These are phyloP conservation scores for Ciconia boyciana DNA, from an alignment of 2,113 vertebrate species.

Conservation along the genomic window DNA sequence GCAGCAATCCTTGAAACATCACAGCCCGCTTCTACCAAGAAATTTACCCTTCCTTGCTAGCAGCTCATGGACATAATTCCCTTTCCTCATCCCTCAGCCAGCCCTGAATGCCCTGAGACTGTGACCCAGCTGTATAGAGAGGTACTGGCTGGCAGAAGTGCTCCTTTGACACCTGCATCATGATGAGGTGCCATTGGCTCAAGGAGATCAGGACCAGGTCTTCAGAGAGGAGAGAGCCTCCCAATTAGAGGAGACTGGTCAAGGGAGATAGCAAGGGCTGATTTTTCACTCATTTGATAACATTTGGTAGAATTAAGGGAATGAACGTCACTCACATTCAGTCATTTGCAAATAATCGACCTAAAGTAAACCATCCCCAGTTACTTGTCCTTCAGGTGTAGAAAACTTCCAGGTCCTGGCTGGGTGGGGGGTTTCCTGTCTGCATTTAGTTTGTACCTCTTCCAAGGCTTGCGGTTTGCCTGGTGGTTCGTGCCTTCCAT, in stretches of 20 bases:
- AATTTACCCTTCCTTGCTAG: not conserved
- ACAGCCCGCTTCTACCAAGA: not conserved
- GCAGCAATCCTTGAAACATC: not conserved
- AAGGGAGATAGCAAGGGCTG: not conserved
- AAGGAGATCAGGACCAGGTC: not conserved
- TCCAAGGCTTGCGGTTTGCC: conserved; percentile 65
- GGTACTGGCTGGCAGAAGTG: not conserved
- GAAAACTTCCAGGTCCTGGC: conserved; percentile 8
- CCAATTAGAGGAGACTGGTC: not conserved
- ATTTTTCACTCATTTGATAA: not conserved
- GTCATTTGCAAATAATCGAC: not conserved
- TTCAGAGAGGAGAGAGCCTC: not conserved
- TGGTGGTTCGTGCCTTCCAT: not conserved
- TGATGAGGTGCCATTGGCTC: not conserved
- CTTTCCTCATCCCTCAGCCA: not conserved
- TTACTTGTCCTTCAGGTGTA: not conserved
- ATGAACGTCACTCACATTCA: not conserved
- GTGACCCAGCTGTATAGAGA: not conserved
- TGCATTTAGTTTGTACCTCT: conserved; percentile 58
- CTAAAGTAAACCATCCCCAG: conserved; percentile 10
- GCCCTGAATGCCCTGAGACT: not conserved
- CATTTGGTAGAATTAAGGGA: not conserved
- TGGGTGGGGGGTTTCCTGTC: conserved; percentile 67
- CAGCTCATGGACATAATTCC: not conserved
- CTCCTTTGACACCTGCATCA: not conserved